Evolutionary conservation across 2,888 invertebrate species (phyloP).

Genomic region (Rhagophthalmus giganteus): DNA sequence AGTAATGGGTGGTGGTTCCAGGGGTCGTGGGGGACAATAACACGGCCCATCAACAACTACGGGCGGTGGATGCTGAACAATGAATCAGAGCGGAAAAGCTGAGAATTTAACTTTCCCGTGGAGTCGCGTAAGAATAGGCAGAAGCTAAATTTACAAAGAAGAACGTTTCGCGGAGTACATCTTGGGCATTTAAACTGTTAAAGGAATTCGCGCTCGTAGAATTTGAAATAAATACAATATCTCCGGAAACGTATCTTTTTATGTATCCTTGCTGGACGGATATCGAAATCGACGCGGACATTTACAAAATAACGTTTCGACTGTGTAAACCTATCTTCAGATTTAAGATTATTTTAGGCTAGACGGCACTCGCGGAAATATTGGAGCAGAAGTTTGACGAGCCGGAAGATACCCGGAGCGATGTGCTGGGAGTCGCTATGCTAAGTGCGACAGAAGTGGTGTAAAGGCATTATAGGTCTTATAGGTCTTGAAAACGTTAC

Average conservation of each 20-base stretch:
- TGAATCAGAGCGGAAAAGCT: slow-evolving; percentile 36
- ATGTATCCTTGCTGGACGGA: too few relatives aligned
- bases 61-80: slow-evolving; percentile 32
- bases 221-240: slow-evolving; percentile 1
- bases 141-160: slow-evolving; percentile 18
- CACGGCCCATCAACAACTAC: slow-evolving; percentile 34
- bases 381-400: slow-evolving; percentile 54
- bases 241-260: too few relatives aligned
- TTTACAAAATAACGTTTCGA: slow-evolving; percentile 7
- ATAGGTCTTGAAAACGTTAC: slow-evolving; percentile 17
- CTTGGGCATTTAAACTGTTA: background rate
- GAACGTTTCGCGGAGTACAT: slow-evolving; percentile 7
- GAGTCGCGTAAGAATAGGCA: slow-evolving; percentile 26
- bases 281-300: too few relatives aligned
- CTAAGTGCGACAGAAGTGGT: slow-evolving; percentile 30
- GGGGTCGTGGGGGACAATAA: slow-evolving; percentile 31
- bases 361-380: slow-evolving; percentile 53
- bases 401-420: slow-evolving; percentile 53
- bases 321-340: slow-evolving; percentile 30
- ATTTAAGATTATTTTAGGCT: slow-evolving; percentile 48
- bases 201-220: too few relatives aligned
- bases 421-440: slow-evolving; percentile 31
- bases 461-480: slow-evolving; percentile 30
- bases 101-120: slow-evolving; percentile 27
- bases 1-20: slow-evolving; percentile 31